Percentiles rank a stretch among this genome's conserved stretches.
Evolutionary conservation across 2,888 invertebrate species (phyloP).

Genomic region (Synanthedon formicaeformis): DNA sequence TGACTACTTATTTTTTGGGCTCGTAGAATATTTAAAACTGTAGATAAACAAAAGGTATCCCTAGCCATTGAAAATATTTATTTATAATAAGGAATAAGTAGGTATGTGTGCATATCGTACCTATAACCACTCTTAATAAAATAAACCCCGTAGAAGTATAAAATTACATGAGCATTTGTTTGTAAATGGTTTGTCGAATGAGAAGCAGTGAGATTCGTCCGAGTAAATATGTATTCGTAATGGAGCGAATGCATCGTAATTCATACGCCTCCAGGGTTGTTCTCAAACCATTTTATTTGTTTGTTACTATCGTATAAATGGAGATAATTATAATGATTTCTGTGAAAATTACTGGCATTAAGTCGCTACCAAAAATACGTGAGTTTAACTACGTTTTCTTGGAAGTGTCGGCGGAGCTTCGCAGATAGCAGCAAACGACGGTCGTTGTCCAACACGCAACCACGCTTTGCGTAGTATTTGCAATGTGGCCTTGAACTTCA

Average conservation of each 20-base stretch:
- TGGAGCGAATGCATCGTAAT: conserved; percentile 20
- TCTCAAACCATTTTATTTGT: conserved; percentile 64
- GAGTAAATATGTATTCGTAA: conserved; percentile 11
- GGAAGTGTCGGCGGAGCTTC: conserved; percentile 46
- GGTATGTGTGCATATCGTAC: too few species aligned
- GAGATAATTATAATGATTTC: conserved; percentile 69
- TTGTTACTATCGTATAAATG: conserved; percentile 67
- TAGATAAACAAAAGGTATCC: too few species aligned
- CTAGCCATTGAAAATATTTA: too few species aligned
- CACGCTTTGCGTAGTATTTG: conserved; percentile 8
- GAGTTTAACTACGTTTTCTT: conserved; percentile 68
- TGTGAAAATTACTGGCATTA: conserved; percentile 67
- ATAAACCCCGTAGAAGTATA: too few species aligned
- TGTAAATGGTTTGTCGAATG: too few species aligned
- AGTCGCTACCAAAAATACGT: conserved; percentile 70
- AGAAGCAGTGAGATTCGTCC: conserved; percentile 10
- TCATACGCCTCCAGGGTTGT: conserved; percentile 29
- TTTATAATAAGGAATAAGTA: too few species aligned
- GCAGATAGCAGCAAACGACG: conserved; percentile 31
- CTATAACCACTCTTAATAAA: too few species aligned
- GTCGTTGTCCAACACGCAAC: conserved; percentile 29
- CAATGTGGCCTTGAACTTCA: conserved; percentile 44
- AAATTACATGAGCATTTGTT: too few species aligned
- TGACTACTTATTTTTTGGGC: too few species aligned
- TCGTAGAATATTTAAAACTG: too few species aligned